Evolutionary conservation across 2,797 vertebrate genomes (phyloP).

Genomic region (Phalanger gymnotis): DNA sequence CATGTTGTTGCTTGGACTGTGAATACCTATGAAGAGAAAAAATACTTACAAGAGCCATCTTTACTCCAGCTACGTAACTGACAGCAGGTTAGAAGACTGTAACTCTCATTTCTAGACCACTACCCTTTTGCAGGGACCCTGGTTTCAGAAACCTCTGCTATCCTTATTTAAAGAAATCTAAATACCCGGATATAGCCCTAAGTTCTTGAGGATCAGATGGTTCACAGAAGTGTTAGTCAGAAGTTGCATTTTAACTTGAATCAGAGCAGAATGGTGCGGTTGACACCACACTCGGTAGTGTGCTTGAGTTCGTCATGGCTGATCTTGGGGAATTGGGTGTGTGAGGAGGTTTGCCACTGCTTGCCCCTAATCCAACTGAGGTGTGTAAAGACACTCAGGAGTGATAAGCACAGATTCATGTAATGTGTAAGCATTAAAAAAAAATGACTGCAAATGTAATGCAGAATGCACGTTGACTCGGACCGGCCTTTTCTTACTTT

Average conservation of each 20-base stretch:
- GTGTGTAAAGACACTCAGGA: background rate
- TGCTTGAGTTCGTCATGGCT: constrained; percentile 14
- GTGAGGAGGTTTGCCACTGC: constrained; percentile 13
- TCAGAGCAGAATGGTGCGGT: constrained; percentile 12
- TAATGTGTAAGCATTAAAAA: background rate
- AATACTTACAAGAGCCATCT: constrained; percentile 89
- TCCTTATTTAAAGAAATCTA: background rate
- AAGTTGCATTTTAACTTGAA: constrained; percentile 18
- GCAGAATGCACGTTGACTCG: constrained; percentile 61
- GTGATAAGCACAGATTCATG: constrained; percentile 36
- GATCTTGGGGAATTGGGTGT: constrained; percentile 51
- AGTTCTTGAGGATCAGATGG: background rate
- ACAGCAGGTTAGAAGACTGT: constrained; percentile 92
- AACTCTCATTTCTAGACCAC: constrained; percentile 88
- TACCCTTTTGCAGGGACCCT: background rate
- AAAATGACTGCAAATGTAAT: constrained; percentile 32
- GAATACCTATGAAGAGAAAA: constrained; percentile 93
- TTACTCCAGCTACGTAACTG: constrained; percentile 89
- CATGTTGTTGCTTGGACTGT: constrained; percentile 94
- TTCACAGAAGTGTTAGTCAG: constrained; percentile 33
- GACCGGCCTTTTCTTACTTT: constrained; percentile 57
- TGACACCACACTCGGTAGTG: background rate
- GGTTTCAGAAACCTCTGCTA: background rate
- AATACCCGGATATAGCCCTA: background rate
- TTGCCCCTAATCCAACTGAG: constrained; percentile 22